Conservation (phyloP, 2,888 invertebrate genomes). For the Xanthorhoe designata region DNA sequence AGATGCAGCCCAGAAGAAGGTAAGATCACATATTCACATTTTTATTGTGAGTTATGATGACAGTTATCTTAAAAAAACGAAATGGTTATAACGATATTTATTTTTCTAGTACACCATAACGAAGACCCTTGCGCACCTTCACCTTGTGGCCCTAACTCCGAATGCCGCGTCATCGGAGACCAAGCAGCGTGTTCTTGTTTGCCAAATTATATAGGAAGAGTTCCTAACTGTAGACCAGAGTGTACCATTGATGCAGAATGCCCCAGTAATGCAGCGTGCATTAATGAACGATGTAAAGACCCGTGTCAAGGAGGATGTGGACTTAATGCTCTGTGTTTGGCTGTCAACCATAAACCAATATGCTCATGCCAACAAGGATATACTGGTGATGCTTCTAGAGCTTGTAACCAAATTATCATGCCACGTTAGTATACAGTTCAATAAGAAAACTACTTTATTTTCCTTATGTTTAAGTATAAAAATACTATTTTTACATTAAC, state of each 20-base stretch:
- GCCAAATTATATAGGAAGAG: conserved; percentile 92
- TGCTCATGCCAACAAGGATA: conserved; percentile 94
- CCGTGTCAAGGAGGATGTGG: conserved; percentile 94
- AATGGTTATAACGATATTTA: not conserved
- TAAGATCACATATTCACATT: conserved; percentile 60
- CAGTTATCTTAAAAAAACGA: not conserved
- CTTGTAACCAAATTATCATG: conserved; percentile 86
- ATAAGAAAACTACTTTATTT: not conserved
- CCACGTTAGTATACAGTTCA: conserved; percentile 61
- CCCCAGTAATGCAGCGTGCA: conserved; percentile 92
- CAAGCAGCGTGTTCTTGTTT: conserved; percentile 95
- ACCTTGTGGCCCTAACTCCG: conserved; percentile 93
- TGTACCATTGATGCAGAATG: conserved; percentile 93
- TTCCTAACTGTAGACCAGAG: conserved; percentile 94
- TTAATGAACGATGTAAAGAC: conserved; percentile 92
- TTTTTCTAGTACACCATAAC: conserved; percentile 54
- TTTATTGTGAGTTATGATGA: not conserved
- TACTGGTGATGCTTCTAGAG: conserved; percentile 91
- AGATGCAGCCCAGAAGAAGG: conserved; percentile 88
- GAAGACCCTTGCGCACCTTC: conserved; percentile 91
- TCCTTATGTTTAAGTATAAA: not conserved
- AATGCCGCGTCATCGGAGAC: conserved; percentile 91
- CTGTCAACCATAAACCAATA: conserved; percentile 93
- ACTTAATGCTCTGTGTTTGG: conserved; percentile 91
- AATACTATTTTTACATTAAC: conserved; percentile 3